Base-by-base conservation (phyloP, 1,140 invertebrate genomes). In the Cyphomyrmex costatus region DNA sequence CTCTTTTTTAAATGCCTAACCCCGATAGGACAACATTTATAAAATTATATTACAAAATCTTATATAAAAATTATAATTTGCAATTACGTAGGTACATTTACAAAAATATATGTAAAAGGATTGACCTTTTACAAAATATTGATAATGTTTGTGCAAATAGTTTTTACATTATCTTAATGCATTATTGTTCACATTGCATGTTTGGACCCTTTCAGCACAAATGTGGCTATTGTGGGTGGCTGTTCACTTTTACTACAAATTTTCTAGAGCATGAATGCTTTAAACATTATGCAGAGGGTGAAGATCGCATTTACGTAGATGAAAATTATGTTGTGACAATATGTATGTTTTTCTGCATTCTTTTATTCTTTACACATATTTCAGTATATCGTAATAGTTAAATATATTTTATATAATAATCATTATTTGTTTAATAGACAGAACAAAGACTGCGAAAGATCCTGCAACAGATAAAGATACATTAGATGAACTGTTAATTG, bases 401-500 rank as follows among this genome's bases (percentile, higher is more conserved):
- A 70, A 70, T 56, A 3, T 53, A 49, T 2, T 70, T 70, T 70
- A 14, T 46, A 27, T 36, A 66, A 66, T 66, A 10, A 66, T 65
- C 30, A 16, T 21, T 51, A 16, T 21, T 51, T 51, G 10, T 51
- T 51, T 51, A 51, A 14, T 51, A 70, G 21, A 1, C 21, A 70
- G 6, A 14, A 8, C 36, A 24, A 70, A 46, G 36, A 70, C 66
- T 70, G n/a, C 14, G 2, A 21, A 49, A 70, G 21, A 33, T 49
- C 14, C 36, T 70, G 33, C 5, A 46, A 46, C 5, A 46, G 46
- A 12, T 24, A 49, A 21, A 70, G 66, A 70, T 5, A n/a, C n/a
- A n/a, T 46, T 70, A 7, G 42, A 70, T 70, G 42, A 70, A 49
- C 21, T 70, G 6, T 70, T 70, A 21, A 70, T 70, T 49, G 42